A percentile compares a stretch with the other conserved stretches of the same genome.
phyloP scores from a whole-genome alignment of 2,113 vertebrate species.

The Sander lucioperca region DNA sequence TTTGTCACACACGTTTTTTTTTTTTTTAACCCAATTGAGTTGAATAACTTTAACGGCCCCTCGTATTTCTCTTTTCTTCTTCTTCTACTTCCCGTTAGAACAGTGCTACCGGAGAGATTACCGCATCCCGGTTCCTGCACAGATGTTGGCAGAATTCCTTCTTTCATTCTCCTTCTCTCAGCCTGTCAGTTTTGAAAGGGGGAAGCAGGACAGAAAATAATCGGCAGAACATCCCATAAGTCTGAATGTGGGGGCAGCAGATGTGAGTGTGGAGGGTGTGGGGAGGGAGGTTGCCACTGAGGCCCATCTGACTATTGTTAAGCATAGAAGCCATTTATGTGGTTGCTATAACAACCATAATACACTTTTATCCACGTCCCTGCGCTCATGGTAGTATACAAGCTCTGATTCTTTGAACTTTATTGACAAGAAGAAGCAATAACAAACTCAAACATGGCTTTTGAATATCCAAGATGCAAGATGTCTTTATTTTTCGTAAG shows the following conservation, averaged over 20 bases:
- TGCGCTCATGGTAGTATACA: constrained; percentile 86
- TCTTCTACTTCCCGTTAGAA: constrained; percentile 33
- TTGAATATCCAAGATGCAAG: not conserved
- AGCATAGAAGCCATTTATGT: constrained; percentile 90
- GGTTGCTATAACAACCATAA: constrained; percentile 93
- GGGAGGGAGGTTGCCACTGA: constrained; percentile 55
- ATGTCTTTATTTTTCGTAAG: too few relatives aligned
- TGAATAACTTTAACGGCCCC: constrained; percentile 15
- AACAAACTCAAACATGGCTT: not conserved
- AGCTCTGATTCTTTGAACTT: constrained; percentile 79
- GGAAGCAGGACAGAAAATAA: constrained; percentile 81
- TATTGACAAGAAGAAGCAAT: constrained; percentile 71
- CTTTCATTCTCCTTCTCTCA: constrained; percentile 74
- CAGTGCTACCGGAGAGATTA: constrained; percentile 24
- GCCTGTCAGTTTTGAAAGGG: constrained; percentile 77
- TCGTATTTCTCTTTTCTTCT: not conserved
- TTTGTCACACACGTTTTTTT: constrained; percentile 50
- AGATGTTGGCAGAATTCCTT: constrained; percentile 79
- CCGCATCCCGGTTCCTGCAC: constrained; percentile 56
- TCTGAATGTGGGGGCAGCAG: constrained; percentile 92
- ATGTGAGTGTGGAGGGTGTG: constrained; percentile 88
- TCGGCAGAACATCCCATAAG: constrained; percentile 88
- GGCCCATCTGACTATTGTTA: constrained; percentile 84
- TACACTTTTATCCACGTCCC: constrained; percentile 90
- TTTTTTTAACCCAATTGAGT: constrained; percentile 17